phyloP scores from a whole-genome alignment of 2,888 invertebrate species.

The Cyclophora albipunctata region DNA sequence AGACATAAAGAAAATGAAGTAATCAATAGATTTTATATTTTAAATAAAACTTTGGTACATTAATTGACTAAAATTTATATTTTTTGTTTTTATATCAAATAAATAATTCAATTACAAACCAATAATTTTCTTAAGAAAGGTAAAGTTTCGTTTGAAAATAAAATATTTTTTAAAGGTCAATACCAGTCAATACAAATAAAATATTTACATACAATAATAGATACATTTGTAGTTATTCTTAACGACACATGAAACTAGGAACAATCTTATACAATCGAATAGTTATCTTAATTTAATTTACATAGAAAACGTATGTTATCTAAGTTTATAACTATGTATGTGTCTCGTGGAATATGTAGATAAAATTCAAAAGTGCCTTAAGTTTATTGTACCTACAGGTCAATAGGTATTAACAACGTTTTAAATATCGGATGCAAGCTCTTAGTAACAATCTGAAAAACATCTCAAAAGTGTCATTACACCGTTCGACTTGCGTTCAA shows the following conservation, averaged over 20 bases:
- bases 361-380: too few species aligned
- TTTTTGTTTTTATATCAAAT: constrained; percentile 5
- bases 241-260: constrained; percentile 39
- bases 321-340: constrained; percentile 1
- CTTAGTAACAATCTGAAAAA: too few species aligned
- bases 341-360: constrained; percentile 2
- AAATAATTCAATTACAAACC: not conserved
- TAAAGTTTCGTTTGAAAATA: not conserved
- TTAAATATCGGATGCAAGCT: too few species aligned
- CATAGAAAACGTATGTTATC: not conserved
- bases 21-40: constrained; percentile 12
- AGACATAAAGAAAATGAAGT: too few species aligned
- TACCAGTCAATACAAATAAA: constrained; percentile 1
- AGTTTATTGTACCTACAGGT: too few species aligned
- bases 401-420: too few species aligned
- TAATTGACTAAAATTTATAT: constrained; percentile 19
- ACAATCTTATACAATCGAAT: constrained; percentile 19
- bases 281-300: too few species aligned
- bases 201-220: constrained; percentile 15
- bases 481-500: too few species aligned
- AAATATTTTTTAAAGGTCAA: constrained; percentile 1
- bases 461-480: too few species aligned
- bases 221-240: constrained; percentile 34
- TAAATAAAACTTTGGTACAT: constrained; percentile 19
- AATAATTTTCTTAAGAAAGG: not conserved